Conservation (phyloP, 1,140 invertebrate genomes). For the Lepidurus packardi region DNA sequence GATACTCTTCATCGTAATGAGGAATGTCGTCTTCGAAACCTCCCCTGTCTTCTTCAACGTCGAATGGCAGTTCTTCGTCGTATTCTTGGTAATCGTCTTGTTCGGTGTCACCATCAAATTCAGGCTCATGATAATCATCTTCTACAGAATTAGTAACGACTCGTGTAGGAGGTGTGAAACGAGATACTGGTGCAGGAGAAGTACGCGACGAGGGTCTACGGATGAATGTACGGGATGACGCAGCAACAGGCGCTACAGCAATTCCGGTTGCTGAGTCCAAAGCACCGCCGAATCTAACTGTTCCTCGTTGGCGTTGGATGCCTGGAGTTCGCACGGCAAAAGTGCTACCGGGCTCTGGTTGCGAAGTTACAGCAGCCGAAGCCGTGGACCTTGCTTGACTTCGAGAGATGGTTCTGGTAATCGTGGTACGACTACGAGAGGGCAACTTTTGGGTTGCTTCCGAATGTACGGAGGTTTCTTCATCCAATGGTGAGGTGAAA, state of each 20-base stretch:
- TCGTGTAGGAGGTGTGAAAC: neutral
- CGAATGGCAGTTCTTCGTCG: conserved; percentile 7
- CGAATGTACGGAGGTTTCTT: conserved; percentile 12
- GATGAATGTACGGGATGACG: conserved; percentile 34
- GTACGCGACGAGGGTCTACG: conserved; percentile 31
- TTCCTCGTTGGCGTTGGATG: conserved; percentile 35
- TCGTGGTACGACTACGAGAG: neutral
- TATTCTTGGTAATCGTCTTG: conserved; percentile 17
- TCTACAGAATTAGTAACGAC: neutral
- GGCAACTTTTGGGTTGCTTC: conserved; percentile 23
- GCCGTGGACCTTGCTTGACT: conserved; percentile 17
- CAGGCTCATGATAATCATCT: neutral
- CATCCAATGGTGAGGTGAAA: conserved; percentile 23
- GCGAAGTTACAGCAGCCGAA: neutral
- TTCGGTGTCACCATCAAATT: conserved; percentile 2
- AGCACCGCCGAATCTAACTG: conserved; percentile 35
- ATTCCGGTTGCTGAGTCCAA: neutral
- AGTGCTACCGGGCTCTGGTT: neutral
- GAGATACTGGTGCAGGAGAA: neutral
- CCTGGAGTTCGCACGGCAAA: conserved; percentile 29
- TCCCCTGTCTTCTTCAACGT: conserved; percentile 26
- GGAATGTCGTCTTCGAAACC: conserved; percentile 35
- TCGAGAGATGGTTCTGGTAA: conserved; percentile 28
- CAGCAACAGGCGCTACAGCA: conserved; percentile 28
- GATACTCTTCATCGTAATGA: conserved; percentile 38